Evolutionary conservation across 2,113 vertebrate genomes (phyloP).

Genomic region (Grus americana): DNA sequence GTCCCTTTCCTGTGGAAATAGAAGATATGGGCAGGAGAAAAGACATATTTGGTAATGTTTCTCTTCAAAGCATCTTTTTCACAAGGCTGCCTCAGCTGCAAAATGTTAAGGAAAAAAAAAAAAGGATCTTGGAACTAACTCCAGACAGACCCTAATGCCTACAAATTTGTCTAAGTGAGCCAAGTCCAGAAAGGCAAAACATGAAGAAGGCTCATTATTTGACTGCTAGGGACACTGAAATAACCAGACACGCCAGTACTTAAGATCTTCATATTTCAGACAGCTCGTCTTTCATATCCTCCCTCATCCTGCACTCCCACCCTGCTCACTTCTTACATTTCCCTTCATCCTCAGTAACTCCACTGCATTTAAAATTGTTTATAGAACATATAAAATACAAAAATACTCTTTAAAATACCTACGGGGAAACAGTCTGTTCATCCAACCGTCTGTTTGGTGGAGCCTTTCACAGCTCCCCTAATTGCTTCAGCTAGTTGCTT

Average conservation of each 20-base stretch:
- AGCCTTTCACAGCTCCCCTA: constrained; percentile 1
- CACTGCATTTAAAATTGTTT: constrained; percentile 64
- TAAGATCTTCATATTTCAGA: constrained; percentile 69
- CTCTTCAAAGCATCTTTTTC: constrained; percentile 71
- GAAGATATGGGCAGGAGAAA: constrained; percentile 75
- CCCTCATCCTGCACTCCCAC: constrained; percentile 25
- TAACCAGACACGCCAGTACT: constrained; percentile 75
- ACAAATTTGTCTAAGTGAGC: constrained; percentile 76
- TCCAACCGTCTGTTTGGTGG: neutral
- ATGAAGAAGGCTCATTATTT: constrained; percentile 78
- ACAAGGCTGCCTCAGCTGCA: constrained; percentile 74
- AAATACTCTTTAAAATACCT: constrained; percentile 59
- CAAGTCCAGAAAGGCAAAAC: constrained; percentile 76
- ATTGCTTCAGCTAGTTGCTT: constrained; percentile 16
- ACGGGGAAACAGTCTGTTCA: constrained; percentile 45
- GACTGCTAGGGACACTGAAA: constrained; percentile 72
- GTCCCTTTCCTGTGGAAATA: constrained; percentile 78
- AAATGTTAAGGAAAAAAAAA: constrained; percentile 75
- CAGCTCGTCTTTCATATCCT: constrained; percentile 60
- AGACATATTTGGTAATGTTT: constrained; percentile 83
- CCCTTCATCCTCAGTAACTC: constrained; percentile 45
- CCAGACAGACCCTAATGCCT: constrained; percentile 82
- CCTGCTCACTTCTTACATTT: constrained; percentile 14
- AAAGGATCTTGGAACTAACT: constrained; percentile 77
- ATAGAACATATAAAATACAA: constrained; percentile 59